Evolutionary conservation across 2,888 invertebrate species (phyloP).

Genomic region (Ariolimax columbianus): DNA sequence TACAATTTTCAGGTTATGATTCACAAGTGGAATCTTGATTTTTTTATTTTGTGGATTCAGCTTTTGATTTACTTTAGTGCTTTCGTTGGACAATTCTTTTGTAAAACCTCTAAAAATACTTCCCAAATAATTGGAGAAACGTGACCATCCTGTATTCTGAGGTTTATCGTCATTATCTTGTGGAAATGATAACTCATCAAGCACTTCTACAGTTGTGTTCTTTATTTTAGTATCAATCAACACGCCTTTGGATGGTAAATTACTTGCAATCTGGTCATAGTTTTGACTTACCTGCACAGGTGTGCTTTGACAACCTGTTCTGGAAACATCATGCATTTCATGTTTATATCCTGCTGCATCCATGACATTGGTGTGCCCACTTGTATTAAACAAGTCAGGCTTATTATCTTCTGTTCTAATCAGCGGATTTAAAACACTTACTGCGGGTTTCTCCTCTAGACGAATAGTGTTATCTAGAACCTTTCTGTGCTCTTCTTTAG

Average conservation of each 20-base stretch:
- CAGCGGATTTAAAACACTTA: not conserved
- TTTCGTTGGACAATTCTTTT: not conserved
- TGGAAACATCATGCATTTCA: not conserved
- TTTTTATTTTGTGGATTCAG: not conserved
- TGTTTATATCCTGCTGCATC: not conserved
- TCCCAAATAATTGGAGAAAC: slow-evolving; percentile 16
- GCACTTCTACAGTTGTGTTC: not conserved
- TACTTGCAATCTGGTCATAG: not conserved
- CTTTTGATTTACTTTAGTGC: not conserved
- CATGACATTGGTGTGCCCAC: not conserved
- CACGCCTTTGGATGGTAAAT: not conserved
- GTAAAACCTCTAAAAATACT: not conserved
- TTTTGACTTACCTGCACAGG: not conserved
- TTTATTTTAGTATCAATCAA: not conserved
- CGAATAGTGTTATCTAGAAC: not conserved
- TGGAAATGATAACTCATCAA: not conserved
- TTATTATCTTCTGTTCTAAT: not conserved
- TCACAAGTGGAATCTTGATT: not conserved
- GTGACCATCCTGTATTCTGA: not conserved
- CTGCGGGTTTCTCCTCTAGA: not conserved
- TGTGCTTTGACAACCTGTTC: not conserved
- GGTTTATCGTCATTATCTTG: not conserved
- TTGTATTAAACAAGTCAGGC: not conserved
- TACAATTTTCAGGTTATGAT: not conserved
- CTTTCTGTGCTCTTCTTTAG: too few species aligned